Conservation (phyloP, 2,888 invertebrate genomes). For the Autographa pulchrina region DNA sequence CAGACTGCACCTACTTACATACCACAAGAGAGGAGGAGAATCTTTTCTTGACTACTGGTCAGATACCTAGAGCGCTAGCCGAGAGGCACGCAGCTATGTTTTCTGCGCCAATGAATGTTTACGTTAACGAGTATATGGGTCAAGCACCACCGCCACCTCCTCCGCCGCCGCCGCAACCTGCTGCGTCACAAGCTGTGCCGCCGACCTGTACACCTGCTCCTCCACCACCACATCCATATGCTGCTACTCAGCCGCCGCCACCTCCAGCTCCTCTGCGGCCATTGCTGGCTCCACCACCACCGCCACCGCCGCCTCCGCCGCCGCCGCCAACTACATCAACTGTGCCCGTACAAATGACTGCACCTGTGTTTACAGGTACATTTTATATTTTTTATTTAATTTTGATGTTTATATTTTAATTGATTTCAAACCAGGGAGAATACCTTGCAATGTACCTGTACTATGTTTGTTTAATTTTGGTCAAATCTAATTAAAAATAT, state of each 20-base stretch:
- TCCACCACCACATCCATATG: slow-evolving; percentile 44
- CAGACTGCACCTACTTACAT: slow-evolving; percentile 79
- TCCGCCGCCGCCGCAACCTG: slow-evolving; percentile 64
- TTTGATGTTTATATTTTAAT: no score
- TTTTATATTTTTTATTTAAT: neutral
- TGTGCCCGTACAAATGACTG: slow-evolving; percentile 45
- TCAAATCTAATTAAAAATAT: no score
- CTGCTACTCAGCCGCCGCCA: slow-evolving; percentile 35
- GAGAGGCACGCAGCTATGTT: slow-evolving; percentile 75
- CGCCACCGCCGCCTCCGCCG: slow-evolving; percentile 55
- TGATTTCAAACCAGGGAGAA: no score
- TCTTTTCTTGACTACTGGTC: slow-evolving; percentile 71
- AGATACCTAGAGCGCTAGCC: slow-evolving; percentile 73
- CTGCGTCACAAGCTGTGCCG: slow-evolving; percentile 19
- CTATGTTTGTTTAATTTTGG: no score
- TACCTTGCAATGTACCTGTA: no score
- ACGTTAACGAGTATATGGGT: slow-evolving; percentile 37
- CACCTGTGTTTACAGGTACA: neutral
- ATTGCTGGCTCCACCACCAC: neutral
- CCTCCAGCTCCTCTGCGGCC: neutral
- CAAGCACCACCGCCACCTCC: slow-evolving; percentile 10
- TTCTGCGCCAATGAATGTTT: slow-evolving; percentile 41
- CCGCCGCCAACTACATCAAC: slow-evolving; percentile 60
- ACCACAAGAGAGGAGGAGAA: slow-evolving; percentile 76
- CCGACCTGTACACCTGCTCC: slow-evolving; percentile 50